Percentiles rank a stretch among this genome's conserved stretches.
These are phyloP conservation scores for Hirtodrosophila alboralis DNA, from an alignment of 2,888 invertebrate genomes.

Conservation along the genomic window DNA sequence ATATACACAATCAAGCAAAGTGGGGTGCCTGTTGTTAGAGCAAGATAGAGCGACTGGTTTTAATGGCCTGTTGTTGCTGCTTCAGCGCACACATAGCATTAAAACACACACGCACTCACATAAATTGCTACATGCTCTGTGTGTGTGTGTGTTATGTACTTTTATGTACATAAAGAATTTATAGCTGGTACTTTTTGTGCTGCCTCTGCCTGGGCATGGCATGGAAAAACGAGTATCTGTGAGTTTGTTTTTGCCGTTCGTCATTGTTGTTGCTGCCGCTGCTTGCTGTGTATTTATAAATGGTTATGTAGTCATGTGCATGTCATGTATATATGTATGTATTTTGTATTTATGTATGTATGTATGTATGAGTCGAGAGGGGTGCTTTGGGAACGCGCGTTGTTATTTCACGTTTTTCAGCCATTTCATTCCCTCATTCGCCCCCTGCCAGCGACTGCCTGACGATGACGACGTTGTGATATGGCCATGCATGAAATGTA, in stretches of 20 bases:
- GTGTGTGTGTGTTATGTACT: slow-evolving; percentile 57
- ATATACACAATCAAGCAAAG: slow-evolving; percentile 42
- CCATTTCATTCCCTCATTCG: slow-evolving; percentile 28
- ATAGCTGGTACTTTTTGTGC: slow-evolving; percentile 72
- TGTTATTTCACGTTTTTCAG: slow-evolving; percentile 64
- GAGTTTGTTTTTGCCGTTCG: slow-evolving; percentile 62
- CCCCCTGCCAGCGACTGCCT: slow-evolving; percentile 3
- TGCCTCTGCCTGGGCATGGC: slow-evolving; percentile 58
- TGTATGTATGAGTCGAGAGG: slow-evolving; percentile 43
- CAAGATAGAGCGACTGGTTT: slow-evolving; percentile 60
- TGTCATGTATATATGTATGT: too few relatives aligned
- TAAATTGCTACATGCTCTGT: too few relatives aligned
- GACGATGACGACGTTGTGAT: slow-evolving; percentile 63
- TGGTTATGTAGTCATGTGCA: slow-evolving; percentile 72
- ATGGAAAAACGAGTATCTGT: slow-evolving; percentile 75
- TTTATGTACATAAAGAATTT: slow-evolving; percentile 73
- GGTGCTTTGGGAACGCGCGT: slow-evolving; percentile 62
- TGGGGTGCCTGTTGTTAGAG: slow-evolving; percentile 62
- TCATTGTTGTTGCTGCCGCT: slow-evolving; percentile 47
- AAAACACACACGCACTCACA: too few relatives aligned
- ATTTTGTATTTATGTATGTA: slow-evolving; percentile 17
- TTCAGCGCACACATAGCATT: slow-evolving; percentile 64
- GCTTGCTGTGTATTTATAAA: slow-evolving; percentile 69
- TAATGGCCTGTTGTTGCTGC: slow-evolving; percentile 72
- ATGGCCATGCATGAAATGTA: slow-evolving; percentile 65